phyloP scores from a whole-genome alignment of 2,113 vertebrate species.

The Salvelinus sp. region DNA sequence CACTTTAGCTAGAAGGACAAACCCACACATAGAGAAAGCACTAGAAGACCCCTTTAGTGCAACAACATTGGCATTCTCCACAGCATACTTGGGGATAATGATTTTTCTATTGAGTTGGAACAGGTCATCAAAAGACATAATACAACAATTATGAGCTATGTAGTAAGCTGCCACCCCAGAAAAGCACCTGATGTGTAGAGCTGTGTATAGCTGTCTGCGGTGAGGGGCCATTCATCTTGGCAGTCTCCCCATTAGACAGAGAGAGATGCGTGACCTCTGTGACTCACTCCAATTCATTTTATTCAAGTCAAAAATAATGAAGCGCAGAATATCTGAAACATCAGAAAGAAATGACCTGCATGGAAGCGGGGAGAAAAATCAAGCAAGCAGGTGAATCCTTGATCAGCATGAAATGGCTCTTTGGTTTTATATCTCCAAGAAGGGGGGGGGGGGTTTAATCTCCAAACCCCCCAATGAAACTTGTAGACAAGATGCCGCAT shows the following conservation, averaged over 20 bases:
- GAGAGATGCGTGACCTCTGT: conserved; percentile 54
- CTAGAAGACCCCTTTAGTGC: background rate
- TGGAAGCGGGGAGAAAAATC: conserved; percentile 24
- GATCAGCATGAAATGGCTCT: conserved; percentile 64
- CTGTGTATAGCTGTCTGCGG: conserved; percentile 2
- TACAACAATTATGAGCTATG: conserved; percentile 62
- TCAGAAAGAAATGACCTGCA: conserved; percentile 46
- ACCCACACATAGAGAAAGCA: background rate
- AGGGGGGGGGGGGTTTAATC: conserved; percentile 14
- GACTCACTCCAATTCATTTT: conserved; percentile 58
- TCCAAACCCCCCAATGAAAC: conserved; percentile 21
- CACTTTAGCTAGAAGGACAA: background rate
- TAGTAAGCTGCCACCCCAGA: conserved; percentile 60
- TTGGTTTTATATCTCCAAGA: conserved; percentile 58
- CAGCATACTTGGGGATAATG: background rate
- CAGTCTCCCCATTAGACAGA: conserved; percentile 52
- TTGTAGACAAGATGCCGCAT: conserved; percentile 48
- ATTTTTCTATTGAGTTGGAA: conserved; percentile 60
- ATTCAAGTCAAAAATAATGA: conserved; percentile 69
- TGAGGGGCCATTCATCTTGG: conserved; percentile 54
- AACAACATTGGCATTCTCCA: background rate
- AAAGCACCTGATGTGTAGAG: conserved; percentile 62
- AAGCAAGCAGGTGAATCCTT: conserved; percentile 56
- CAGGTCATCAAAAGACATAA: conserved; percentile 66
- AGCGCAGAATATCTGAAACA: conserved; percentile 42